phyloP scores from a whole-genome alignment of 1,140 invertebrate genomes.

The Conus betulinus region DNA sequence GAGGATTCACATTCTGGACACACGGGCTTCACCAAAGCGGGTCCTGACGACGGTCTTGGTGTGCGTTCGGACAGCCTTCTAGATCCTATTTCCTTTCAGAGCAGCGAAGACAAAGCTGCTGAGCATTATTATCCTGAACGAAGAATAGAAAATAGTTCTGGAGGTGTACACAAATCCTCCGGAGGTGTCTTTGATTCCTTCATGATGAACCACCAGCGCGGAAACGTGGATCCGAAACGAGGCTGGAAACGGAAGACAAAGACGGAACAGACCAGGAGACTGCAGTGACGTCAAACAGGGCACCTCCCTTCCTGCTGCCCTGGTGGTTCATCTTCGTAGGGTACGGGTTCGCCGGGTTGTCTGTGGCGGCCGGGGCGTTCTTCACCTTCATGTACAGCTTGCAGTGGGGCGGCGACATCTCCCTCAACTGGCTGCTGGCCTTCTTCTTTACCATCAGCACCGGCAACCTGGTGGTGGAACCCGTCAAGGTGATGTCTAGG shows the following conservation, averaged over 20 bases:
- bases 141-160: background rate
- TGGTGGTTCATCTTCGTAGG: constrained; percentile 63
- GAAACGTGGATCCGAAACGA: background rate
- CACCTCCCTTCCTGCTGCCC: constrained; percentile 37
- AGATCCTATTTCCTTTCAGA: background rate
- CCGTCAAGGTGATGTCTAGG: constrained; percentile 75
- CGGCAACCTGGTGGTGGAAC: constrained; percentile 77
- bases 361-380: constrained; percentile 73
- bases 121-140: background rate
- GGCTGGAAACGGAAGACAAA: background rate
- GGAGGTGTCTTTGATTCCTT: background rate
- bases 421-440: constrained; percentile 77
- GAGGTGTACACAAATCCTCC: background rate
- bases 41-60: background rate
- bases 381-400: constrained; percentile 79
- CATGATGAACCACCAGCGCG: too few relatives aligned
- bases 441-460: constrained; percentile 77
- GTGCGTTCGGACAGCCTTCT: background rate
- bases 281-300: background rate
- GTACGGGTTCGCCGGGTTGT: constrained; percentile 69
- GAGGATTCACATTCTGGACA: background rate
- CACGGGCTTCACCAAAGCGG: background rate
- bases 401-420: constrained; percentile 77
- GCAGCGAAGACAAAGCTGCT: too few relatives aligned
- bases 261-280: background rate